Conservation (phyloP, 1,140 invertebrate species). For the Cydia pomonella region DNA sequence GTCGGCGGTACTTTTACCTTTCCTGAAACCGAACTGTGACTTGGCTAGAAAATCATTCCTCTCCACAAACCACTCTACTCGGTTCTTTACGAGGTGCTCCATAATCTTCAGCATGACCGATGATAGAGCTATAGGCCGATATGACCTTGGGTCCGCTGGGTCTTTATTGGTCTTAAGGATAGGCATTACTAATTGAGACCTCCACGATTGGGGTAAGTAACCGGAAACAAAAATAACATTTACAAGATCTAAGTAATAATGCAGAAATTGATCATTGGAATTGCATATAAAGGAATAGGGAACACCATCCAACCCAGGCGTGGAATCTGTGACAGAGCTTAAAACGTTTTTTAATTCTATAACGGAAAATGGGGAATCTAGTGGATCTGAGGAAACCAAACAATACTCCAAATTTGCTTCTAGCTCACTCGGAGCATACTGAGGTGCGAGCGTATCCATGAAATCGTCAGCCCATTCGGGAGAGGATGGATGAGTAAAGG, state of each 20-base stretch:
- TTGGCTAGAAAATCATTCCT: conserved; percentile 28
- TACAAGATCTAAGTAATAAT: conserved; percentile 30
- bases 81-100: neutral
- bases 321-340: too few relatives aligned
- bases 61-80: conserved; percentile 3
- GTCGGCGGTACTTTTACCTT: conserved; percentile 44
- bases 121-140: conserved; percentile 45
- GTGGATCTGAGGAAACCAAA: too few relatives aligned
- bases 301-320: conserved; percentile 35
- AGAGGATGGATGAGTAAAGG: neutral
- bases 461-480: too few relatives aligned
- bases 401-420: too few relatives aligned
- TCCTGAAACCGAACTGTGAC: too few relatives aligned
- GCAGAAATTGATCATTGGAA: neutral
- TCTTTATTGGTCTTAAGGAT: conserved; percentile 46
- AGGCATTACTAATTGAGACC: conserved; percentile 41
- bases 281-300: conserved; percentile 28
- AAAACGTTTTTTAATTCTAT: too few relatives aligned
- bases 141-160: conserved; percentile 36
- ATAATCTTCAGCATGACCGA: conserved; percentile 40
- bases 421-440: too few relatives aligned
- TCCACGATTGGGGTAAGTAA: conserved; percentile 41
- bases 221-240: conserved; percentile 35
- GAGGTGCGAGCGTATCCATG: too few relatives aligned
- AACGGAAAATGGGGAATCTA: too few relatives aligned